These are phyloP conservation scores for Myopa testacea DNA, from an alignment of 2,888 invertebrate genomes.

Conservation along the genomic window DNA sequence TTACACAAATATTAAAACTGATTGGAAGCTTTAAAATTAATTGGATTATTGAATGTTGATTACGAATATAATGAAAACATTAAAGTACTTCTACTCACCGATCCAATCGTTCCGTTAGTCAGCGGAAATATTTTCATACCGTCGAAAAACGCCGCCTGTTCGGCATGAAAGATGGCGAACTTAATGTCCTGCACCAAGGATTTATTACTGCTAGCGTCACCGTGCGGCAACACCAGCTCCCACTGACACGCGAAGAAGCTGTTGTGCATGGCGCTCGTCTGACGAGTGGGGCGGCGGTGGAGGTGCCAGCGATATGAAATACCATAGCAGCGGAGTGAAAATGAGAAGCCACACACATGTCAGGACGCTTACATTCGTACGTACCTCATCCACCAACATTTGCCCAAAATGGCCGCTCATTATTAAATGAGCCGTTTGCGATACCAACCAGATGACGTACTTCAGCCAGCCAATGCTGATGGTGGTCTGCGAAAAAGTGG, in stretches of 20 bases:
- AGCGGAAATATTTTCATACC: slow-evolving; percentile 42
- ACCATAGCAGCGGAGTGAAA: not conserved
- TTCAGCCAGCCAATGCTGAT: slow-evolving; percentile 34
- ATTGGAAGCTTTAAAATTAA: not conserved
- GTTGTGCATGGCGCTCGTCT: slow-evolving; percentile 35
- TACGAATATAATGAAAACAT: not conserved
- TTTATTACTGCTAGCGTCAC: slow-evolving; percentile 35
- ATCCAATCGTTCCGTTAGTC: slow-evolving; percentile 35
- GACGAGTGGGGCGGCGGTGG: not conserved
- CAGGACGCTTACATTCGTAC: not conserved
- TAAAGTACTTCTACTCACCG: slow-evolving; percentile 28
- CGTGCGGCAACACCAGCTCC: slow-evolving; percentile 41
- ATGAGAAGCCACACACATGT: not conserved
- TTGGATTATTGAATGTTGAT: too few relatives aligned
- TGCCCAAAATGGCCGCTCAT: slow-evolving; percentile 44
- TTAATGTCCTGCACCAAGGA: slow-evolving; percentile 40
- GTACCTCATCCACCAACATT: slow-evolving; percentile 44
- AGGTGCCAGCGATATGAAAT: too few relatives aligned
- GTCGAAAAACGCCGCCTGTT: slow-evolving; percentile 38
- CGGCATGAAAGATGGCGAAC: slow-evolving; percentile 42
- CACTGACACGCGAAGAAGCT: slow-evolving; percentile 43
- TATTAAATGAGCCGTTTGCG: slow-evolving; percentile 40
- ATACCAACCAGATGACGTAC: slow-evolving; percentile 42
- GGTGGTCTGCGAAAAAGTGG: slow-evolving; percentile 2
- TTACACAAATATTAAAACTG: not conserved